Evolutionary conservation across 2,888 invertebrate species (phyloP).

Genomic region (Hypomecis atomaria): DNA sequence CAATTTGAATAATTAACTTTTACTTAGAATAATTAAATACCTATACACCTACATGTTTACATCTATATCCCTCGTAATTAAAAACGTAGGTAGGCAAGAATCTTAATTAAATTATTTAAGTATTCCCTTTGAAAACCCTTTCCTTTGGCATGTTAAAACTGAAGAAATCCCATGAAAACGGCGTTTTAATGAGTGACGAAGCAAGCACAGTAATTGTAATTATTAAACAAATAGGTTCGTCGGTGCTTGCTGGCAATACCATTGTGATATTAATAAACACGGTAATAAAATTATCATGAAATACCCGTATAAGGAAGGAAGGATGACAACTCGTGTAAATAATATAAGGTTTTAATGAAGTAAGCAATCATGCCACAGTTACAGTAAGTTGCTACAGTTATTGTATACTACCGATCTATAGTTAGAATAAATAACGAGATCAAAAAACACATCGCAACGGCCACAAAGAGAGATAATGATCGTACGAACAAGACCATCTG

Average conservation of each 20-base stretch:
- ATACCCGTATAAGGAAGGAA: background rate
- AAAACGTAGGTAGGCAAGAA: background rate
- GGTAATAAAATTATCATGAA: background rate
- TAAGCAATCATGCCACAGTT: background rate
- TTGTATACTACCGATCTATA: background rate
- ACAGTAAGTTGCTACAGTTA: background rate
- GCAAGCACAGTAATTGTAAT: constrained; percentile 1
- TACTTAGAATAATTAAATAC: background rate
- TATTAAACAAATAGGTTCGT: background rate
- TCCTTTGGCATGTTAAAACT: background rate
- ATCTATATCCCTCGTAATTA: background rate
- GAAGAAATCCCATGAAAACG: constrained; percentile 18
- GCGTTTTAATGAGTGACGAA: constrained; percentile 5
- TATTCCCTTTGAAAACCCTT: background rate
- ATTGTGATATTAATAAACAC: constrained; percentile 5
- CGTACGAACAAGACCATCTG: constrained; percentile 46
- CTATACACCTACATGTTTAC: background rate
- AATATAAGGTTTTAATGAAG: background rate
- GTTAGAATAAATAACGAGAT: constrained; percentile 8
- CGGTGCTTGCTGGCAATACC: background rate
- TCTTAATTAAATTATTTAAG: background rate
- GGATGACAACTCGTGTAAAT: background rate
- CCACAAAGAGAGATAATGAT: constrained; percentile 31
- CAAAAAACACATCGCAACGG: constrained; percentile 18
- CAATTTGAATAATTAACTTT: background rate